Conservation (phyloP, 92 coral and sea anemone species). For the Porites rus region DNA sequence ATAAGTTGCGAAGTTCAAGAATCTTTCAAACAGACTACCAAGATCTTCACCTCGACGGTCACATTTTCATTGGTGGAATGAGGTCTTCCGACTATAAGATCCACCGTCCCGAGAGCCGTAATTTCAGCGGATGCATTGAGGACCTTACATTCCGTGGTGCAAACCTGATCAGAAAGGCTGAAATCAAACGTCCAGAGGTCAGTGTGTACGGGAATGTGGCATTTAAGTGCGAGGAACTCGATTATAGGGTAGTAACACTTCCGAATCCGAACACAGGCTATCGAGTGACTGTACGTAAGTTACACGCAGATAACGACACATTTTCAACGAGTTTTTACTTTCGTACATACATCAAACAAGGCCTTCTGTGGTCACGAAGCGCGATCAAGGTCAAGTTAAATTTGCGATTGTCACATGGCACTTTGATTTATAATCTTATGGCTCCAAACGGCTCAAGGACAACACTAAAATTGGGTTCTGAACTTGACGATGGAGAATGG, state of each 20-base stretch:
- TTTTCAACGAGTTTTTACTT: constrained; percentile 86
- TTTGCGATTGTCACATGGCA: constrained; percentile 72
- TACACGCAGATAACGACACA: constrained; percentile 73
- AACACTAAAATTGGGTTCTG: constrained; percentile 57
- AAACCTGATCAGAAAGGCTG: constrained; percentile 57
- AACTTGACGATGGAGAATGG: constrained; percentile 93
- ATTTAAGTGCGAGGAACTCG: constrained; percentile 69
- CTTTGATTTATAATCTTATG: constrained; percentile 67
- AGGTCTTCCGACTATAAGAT: constrained; percentile 13
- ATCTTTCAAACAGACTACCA: constrained; percentile 54
- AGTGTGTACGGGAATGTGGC: constrained; percentile 53
- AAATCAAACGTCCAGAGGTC: constrained; percentile 5
- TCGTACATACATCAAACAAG: constrained; percentile 78
- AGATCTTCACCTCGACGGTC: constrained; percentile 58
- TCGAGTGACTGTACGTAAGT: constrained; percentile 66
- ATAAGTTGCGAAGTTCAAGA: constrained; percentile 16
- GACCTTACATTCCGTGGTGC: constrained; percentile 70
- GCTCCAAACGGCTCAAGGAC: constrained; percentile 71
- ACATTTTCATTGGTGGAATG: constrained; percentile 85
- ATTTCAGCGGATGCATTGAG: constrained; percentile 78
- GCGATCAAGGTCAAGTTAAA: constrained; percentile 71
- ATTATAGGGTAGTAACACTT: constrained; percentile 75
- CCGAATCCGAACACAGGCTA: constrained; percentile 65
- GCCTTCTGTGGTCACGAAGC: constrained; percentile 78
- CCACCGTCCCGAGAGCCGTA: too few relatives aligned